Percentiles rank a stretch among this genome's conserved stretches.
Evolutionary conservation across 2,888 invertebrate species (phyloP).

Genomic region (Orthosia gothica): DNA sequence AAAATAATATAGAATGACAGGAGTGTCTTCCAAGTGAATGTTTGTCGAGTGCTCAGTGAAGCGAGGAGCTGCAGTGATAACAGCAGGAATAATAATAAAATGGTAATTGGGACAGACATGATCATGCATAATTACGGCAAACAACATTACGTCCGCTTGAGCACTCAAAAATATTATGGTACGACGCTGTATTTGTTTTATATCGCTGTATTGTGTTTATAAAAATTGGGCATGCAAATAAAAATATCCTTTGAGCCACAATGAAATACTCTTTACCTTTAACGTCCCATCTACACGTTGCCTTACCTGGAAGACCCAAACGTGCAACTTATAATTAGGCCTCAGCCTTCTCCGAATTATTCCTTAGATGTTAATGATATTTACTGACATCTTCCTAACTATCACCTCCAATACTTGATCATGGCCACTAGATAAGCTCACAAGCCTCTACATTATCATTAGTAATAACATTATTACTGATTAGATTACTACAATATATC

Average conservation of each 20-base stretch:
- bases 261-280: too few species aligned
- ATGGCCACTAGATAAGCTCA: neutral
- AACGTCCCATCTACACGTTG: too few species aligned
- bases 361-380: too few species aligned
- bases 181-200: neutral
- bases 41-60: neutral
- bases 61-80: neutral
- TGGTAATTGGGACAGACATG: neutral
- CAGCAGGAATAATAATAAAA: constrained; percentile 1
- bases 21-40: neutral
- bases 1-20: constrained; percentile 23
- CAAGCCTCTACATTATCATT: neutral
- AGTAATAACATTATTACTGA: constrained; percentile 5
- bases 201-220: too few species aligned
- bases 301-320: too few species aligned
- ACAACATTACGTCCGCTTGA: neutral
- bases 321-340: too few species aligned
- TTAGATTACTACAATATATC: constrained; percentile 18
- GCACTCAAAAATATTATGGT: neutral
- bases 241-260: too few species aligned
- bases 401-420: too few species aligned
- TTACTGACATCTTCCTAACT: too few species aligned
- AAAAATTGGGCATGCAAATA: too few species aligned
- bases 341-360: too few species aligned
- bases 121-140: constrained; percentile 5